Evolutionary conservation across 2,797 vertebrate species (phyloP).

Genomic region (Steatocranus sp.): DNA sequence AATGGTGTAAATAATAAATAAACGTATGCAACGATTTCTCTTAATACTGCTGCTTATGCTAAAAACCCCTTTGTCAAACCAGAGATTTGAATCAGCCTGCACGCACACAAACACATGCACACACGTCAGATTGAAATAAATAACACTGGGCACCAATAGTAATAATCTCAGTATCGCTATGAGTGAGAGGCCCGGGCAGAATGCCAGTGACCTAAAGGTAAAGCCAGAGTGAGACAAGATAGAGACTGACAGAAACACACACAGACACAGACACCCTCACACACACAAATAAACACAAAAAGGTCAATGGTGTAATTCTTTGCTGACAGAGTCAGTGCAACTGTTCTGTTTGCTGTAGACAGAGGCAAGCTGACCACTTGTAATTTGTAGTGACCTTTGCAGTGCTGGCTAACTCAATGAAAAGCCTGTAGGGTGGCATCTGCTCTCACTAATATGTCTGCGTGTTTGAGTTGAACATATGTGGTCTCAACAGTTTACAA

Average conservation of each 20-base stretch:
- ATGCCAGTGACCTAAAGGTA: slow-evolving; percentile 42
- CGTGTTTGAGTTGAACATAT: background rate
- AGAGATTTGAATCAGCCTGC: background rate
- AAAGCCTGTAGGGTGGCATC: slow-evolving; percentile 38
- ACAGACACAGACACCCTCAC: background rate
- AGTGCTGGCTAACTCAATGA: slow-evolving; percentile 22
- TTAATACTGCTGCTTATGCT: background rate
- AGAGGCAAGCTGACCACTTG: slow-evolving; percentile 47
- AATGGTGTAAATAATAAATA: slow-evolving; percentile 1
- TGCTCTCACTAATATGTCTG: background rate
- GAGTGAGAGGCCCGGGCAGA: slow-evolving; percentile 20
- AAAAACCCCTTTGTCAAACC: background rate
- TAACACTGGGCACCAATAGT: slow-evolving; percentile 21
- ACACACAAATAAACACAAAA: slow-evolving; percentile 21
- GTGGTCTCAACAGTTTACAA: background rate
- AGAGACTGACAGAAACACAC: slow-evolving; percentile 6
- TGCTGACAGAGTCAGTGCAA: slow-evolving; percentile 23
- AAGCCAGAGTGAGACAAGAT: slow-evolving; percentile 12
- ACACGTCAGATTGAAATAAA: slow-evolving; percentile 20
- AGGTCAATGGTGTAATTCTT: slow-evolving; percentile 58
- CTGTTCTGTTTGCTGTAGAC: slow-evolving; percentile 31
- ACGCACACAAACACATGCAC: background rate
- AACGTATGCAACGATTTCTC: background rate
- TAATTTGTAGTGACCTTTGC: slow-evolving; percentile 64
- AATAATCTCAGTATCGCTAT: slow-evolving; percentile 47